phyloP scores from a whole-genome alignment of 2,888 invertebrate genomes.

The Apotomis betuletana region DNA sequence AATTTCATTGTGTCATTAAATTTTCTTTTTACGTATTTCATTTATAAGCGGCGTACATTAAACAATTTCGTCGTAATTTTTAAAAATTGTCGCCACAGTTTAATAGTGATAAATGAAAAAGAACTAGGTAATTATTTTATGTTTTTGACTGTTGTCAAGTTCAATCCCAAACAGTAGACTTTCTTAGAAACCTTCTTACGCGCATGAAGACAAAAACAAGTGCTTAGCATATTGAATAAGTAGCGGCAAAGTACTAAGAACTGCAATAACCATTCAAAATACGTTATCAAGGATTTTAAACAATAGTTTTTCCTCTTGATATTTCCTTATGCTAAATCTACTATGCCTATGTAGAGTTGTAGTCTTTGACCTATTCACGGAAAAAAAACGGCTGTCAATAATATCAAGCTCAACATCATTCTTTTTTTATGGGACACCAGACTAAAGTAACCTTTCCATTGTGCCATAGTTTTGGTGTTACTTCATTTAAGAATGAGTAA shows the following conservation, averaged over 20 bases:
- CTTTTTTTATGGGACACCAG: too few species aligned
- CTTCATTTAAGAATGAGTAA: too few species aligned
- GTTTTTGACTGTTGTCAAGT: neutral
- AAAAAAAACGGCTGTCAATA: too few species aligned
- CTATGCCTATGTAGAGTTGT: too few species aligned
- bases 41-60: constrained; percentile 12
- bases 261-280: neutral
- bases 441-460: too few species aligned
- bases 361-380: too few species aligned
- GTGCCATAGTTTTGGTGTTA: too few species aligned
- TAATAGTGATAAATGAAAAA: neutral
- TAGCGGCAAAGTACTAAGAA: neutral
- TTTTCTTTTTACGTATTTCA: constrained; percentile 29
- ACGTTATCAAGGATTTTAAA: neutral
- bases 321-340: neutral
- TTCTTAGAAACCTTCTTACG: constrained; percentile 13
- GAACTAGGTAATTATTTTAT: constrained; percentile 9
- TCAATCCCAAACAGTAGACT: neutral
- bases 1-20: constrained; percentile 24
- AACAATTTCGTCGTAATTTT: constrained; percentile 1
- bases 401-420: too few species aligned
- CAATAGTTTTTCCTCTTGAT: neutral
- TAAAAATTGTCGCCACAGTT: constrained; percentile 19
- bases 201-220: neutral
- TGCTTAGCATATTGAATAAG: neutral